A percentile compares a stretch with the other conserved stretches of the same genome.
Conservation (phyloP, 2,113 vertebrate genomes). For the Morone chrysops region DNA sequence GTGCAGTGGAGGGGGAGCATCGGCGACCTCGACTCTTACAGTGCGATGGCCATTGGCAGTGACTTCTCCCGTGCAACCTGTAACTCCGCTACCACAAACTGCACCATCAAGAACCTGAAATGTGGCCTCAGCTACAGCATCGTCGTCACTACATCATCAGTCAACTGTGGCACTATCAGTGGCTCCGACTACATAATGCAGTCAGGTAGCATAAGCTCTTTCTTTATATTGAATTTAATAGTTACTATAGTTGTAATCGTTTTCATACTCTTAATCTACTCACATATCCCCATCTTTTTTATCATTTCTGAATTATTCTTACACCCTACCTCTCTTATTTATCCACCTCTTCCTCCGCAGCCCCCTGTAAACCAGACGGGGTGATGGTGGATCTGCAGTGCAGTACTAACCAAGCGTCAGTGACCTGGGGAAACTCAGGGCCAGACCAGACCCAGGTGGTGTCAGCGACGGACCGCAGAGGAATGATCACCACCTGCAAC, state of each 20-base stretch:
- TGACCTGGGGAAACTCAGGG: slow-evolving; percentile 78
- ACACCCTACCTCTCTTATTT: neutral
- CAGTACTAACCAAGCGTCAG: slow-evolving; percentile 63
- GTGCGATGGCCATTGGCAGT: slow-evolving; percentile 74
- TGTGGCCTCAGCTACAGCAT: slow-evolving; percentile 83
- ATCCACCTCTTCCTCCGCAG: slow-evolving; percentile 61
- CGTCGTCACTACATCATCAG: slow-evolving; percentile 68
- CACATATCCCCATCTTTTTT: neutral
- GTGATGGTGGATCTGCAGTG: slow-evolving; percentile 76
- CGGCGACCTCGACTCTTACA: slow-evolving; percentile 60
- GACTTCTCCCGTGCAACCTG: slow-evolving; percentile 68
- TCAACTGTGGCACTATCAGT: slow-evolving; percentile 68
- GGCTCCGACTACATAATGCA: slow-evolving; percentile 78
- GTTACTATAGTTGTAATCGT: neutral
- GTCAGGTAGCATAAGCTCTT: slow-evolving; percentile 76
- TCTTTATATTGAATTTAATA: neutral
- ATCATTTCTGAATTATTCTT: neutral
- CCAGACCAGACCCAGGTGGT: slow-evolving; percentile 75
- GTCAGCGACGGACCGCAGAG: slow-evolving; percentile 63
- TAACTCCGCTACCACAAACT: slow-evolving; percentile 64
- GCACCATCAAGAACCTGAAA: slow-evolving; percentile 73
- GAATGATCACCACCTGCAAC: slow-evolving; percentile 65
- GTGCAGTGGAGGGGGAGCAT: slow-evolving; percentile 77
- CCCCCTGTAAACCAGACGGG: slow-evolving; percentile 79
- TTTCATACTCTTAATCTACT: neutral